phyloP scores from a whole-genome alignment of 2,797 vertebrate genomes.

The Brachyalestes nurse region DNA sequence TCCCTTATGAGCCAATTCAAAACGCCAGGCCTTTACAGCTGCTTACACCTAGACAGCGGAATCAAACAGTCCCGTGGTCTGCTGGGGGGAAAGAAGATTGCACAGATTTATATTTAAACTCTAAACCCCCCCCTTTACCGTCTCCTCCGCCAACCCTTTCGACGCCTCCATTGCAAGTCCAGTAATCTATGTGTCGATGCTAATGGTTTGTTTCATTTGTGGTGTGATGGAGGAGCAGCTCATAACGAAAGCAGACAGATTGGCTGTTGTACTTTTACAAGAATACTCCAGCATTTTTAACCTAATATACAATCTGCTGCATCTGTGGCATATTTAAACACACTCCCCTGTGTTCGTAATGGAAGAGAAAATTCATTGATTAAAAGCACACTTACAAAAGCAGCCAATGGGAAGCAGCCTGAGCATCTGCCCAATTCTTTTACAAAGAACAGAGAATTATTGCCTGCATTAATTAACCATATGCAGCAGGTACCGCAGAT shows the following conservation, averaged over 20 bases:
- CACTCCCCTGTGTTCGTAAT: background rate
- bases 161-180: background rate
- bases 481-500: background rate
- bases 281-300: background rate
- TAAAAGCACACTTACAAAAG: background rate
- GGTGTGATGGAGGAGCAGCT: background rate
- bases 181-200: background rate
- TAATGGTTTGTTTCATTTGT: background rate
- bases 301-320: background rate
- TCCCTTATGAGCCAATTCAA: conserved; percentile 13
- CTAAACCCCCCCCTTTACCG: background rate
- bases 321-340: background rate
- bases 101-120: background rate
- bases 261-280: background rate
- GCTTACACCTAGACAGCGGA: conserved; percentile 26
- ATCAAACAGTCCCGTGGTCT: background rate
- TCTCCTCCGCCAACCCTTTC: too few relatives aligned
- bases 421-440: background rate
- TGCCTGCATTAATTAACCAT: background rate
- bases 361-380: background rate
- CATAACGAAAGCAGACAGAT: background rate
- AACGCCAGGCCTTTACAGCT: conserved; percentile 10
- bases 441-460: background rate
- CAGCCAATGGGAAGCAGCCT: too few relatives aligned
- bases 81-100: background rate